Percentiles rank a stretch among this genome's conserved stretches.
These are phyloP conservation scores for Corynorhinus townsendii DNA, from an alignment of 2,113 vertebrate species.

Conservation along the genomic window DNA sequence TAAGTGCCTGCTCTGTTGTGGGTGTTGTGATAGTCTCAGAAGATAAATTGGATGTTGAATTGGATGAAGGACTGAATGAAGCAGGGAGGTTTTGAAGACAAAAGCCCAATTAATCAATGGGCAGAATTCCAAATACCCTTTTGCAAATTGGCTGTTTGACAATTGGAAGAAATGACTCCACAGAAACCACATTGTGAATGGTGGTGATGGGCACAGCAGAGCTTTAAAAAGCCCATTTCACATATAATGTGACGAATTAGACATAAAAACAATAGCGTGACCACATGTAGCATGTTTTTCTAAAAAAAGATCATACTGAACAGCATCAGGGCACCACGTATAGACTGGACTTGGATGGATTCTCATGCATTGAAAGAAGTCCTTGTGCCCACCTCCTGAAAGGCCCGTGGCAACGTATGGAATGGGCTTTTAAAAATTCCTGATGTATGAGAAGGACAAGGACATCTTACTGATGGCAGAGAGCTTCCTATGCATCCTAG, in stretches of 20 bases:
- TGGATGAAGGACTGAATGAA: neutral
- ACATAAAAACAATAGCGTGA: neutral
- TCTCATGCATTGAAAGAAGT: neutral
- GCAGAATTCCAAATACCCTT: neutral
- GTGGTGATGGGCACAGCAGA: neutral
- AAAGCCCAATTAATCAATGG: neutral
- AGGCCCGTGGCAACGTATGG: fast-evolving
- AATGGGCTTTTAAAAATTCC: neutral
- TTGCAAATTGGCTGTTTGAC: neutral
- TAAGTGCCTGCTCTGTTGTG: neutral
- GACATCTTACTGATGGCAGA: neutral
- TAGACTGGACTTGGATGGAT: neutral
- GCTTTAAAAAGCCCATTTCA: neutral
- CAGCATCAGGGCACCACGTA: neutral
- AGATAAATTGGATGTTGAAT: slow-evolving; percentile 21
- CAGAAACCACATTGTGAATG: neutral
- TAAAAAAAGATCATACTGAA: neutral
- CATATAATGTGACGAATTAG: neutral
- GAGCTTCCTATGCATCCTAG: neutral
- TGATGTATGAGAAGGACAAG: neutral
- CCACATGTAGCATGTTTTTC: neutral
- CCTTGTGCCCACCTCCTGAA: neutral
- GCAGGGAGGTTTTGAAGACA: slow-evolving; percentile 14
- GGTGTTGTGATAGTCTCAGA: neutral
- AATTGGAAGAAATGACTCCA: neutral